Evolutionary conservation across 1,140 invertebrate genomes (phyloP).

Genomic region (Zaprionus kolodkinae): DNA sequence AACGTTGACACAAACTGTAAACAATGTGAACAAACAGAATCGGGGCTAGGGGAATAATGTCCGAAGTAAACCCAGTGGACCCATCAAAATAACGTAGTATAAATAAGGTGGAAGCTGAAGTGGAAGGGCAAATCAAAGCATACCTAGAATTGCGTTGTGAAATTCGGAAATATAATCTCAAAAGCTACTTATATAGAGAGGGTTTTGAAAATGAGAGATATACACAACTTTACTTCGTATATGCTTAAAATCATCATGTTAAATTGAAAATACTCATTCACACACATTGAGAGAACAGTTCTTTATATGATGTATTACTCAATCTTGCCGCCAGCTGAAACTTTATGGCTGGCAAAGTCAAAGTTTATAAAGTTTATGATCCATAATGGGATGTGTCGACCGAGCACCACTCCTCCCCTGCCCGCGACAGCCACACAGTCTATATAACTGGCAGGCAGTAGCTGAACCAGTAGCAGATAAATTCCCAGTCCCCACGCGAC

Average conservation of each 20-base stretch:
- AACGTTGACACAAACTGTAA: constrained; percentile 65
- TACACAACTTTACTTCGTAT: not conserved
- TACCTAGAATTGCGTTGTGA: not conserved
- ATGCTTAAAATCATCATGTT: not conserved
- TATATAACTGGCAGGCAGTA: constrained; percentile 46
- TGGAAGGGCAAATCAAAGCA: not conserved
- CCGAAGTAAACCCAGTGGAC: constrained; percentile 24
- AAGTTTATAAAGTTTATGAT: not conserved
- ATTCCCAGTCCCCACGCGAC: constrained; percentile 30
- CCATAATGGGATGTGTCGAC: not conserved
- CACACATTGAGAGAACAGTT: not conserved
- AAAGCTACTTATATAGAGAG: no score
- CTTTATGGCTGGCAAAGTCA: constrained; percentile 3
- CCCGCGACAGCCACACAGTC: not conserved
- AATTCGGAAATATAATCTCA: not conserved
- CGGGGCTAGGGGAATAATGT: constrained; percentile 20
- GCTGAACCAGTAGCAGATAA: constrained; percentile 67
- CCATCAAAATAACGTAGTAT: constrained; percentile 30
- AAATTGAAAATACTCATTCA: not conserved
- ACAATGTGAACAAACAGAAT: constrained; percentile 67
- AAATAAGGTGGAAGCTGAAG: not conserved
- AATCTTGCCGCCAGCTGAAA: not conserved
- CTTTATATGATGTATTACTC: not conserved
- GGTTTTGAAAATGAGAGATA: no score
- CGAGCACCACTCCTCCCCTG: not conserved